Conservation (phyloP, 2,797 vertebrate genomes). For the Gambelia wislizenii region DNA sequence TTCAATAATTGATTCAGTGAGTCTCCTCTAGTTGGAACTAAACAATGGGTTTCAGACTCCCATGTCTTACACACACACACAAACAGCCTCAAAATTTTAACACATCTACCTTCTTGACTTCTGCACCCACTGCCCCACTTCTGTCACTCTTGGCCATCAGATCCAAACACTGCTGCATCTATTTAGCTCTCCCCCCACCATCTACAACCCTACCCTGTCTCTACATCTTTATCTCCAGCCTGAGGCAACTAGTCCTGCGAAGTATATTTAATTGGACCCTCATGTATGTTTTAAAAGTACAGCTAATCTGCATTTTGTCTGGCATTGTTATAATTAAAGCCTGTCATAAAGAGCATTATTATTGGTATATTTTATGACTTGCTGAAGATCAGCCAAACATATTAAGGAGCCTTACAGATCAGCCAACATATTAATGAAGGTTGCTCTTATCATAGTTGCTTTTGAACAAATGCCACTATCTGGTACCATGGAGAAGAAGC, state of each 20-base stretch:
- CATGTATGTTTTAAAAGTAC: constrained; percentile 68
- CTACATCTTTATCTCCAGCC: neutral
- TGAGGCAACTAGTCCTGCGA: constrained; percentile 25
- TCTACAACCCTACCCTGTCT: neutral
- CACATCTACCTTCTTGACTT: neutral
- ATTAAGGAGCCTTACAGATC: constrained; percentile 77
- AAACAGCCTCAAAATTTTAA: neutral
- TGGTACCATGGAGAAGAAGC: constrained; percentile 50
- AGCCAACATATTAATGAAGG: constrained; percentile 78
- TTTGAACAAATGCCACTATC: constrained; percentile 81
- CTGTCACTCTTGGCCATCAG: too few relatives aligned
- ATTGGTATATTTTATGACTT: constrained; percentile 81
- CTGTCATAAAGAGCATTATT: constrained; percentile 79
- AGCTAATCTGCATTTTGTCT: constrained; percentile 81
- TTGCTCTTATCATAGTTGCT: constrained; percentile 78
- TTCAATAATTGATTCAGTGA: neutral
- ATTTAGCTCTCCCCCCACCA: neutral
- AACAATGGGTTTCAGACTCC: too few relatives aligned
- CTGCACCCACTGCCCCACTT: neutral
- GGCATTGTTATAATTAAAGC: constrained; percentile 81
- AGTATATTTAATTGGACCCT: constrained; percentile 74
- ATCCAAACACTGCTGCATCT: neutral
- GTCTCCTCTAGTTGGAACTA: too few relatives aligned
- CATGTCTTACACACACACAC: neutral
- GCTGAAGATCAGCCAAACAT: constrained; percentile 74